Evolutionary conservation across 2,113 vertebrate genomes (phyloP).

Genomic region (Pipra filicauda): DNA sequence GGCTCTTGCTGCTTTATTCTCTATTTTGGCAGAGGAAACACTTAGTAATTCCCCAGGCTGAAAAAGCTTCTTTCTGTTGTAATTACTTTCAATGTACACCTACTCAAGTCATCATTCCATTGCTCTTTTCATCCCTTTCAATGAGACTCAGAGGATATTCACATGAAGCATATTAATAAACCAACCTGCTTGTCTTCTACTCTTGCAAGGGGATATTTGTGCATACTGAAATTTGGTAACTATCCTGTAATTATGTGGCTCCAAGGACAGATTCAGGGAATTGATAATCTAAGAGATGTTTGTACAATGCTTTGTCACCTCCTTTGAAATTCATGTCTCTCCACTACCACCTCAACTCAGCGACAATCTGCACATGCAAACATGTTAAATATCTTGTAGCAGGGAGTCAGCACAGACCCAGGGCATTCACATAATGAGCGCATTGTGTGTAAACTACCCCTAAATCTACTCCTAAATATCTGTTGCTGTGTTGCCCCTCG

Average conservation of each 20-base stretch:
- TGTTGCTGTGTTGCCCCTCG: background rate
- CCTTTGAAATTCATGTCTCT: conserved; percentile 8
- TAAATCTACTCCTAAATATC: background rate
- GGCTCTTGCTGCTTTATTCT: background rate
- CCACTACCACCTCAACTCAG: background rate
- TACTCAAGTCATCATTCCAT: background rate
- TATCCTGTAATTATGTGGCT: background rate
- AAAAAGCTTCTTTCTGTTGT: background rate
- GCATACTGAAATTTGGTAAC: background rate
- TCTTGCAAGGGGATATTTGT: background rate
- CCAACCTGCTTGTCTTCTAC: background rate
- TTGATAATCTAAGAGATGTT: background rate
- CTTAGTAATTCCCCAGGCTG: background rate
- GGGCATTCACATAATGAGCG: background rate
- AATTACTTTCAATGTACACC: background rate
- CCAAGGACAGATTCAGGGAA: background rate
- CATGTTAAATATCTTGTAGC: background rate
- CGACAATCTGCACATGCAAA: background rate
- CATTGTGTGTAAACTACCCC: background rate
- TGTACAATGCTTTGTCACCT: background rate
- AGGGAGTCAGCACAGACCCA: background rate
- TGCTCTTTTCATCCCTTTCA: background rate
- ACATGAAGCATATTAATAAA: background rate
- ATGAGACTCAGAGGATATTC: background rate
- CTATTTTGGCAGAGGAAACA: background rate